Evolutionary conservation across 2,113 vertebrate species (phyloP), one percentile per base, ranked within the genome.

Genomic region (Fregata magnificens): DNA sequence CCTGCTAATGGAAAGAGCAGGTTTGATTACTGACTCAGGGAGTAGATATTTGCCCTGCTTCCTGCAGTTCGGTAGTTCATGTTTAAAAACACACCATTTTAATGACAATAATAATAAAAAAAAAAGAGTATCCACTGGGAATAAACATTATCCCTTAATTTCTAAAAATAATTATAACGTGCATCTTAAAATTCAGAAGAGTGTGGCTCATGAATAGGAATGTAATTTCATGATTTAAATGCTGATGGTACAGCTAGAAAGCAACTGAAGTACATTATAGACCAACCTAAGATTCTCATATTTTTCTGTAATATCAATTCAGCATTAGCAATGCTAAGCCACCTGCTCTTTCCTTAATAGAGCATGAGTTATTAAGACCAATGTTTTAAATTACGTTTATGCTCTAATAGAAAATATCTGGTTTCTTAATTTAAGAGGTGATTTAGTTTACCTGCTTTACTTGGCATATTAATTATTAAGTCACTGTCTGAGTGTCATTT

Each of bases 391-490:
- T 97, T 90, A 92, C 81, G 80, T 96, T 97, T 96, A 93, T 96
- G 86, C 81, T 94, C 31, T 94, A 91, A 96, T 92, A 91, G 95
- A 94, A 97, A 91, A 83, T 77, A 96, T 95, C 90, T 91, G 72
- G 76, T 96, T 94, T 96, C 90, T 84, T 96, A 92, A 97, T 95
- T 94, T 95, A 88, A 86, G 77, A 94, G 52, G 91, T 93, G 91
- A 96, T 97, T 95, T 95, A 80, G 86, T 95, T 96, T 97, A 95
- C 94, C 86, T 96, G 89, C 83, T 89, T 95, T 97, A 50, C 91
- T 93, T 82, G 86, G 88, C 61, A 62, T 95, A 94, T 97, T 96
- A 96, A 95, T 96, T 96, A 94, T 94, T 94, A 93, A 96, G 91
- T 79, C 86, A 80, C 81, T 62, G 56, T 84, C 88, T 93, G 78